Evolutionary conservation across 2,113 vertebrate genomes (phyloP).

Genomic region (Plecturocebus donacophilus): DNA sequence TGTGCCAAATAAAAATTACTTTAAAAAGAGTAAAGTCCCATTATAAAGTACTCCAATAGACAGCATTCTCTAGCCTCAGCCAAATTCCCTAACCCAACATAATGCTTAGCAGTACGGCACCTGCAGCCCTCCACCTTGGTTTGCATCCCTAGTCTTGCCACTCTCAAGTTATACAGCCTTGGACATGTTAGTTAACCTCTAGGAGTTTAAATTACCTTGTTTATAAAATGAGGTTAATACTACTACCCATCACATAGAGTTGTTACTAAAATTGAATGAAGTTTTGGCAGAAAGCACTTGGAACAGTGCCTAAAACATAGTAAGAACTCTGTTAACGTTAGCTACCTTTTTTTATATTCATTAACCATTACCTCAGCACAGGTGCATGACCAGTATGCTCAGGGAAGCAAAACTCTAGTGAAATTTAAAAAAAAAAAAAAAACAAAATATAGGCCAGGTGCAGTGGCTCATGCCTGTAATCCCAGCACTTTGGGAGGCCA

Average conservation of each 20-base stretch:
- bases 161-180: background rate
- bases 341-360: background rate
- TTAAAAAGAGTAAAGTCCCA: background rate
- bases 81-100: background rate
- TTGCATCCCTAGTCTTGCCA: background rate
- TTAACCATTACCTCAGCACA: background rate
- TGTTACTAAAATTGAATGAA: conserved; percentile 26
- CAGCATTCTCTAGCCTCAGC: background rate
- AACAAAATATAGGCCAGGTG: background rate
- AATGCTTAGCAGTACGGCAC: background rate
- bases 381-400: background rate
- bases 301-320: background rate
- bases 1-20: background rate
- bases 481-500: too few relatives aligned
- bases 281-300: background rate
- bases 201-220: background rate
- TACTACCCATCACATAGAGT: background rate
- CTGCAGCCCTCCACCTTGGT: background rate
- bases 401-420: background rate
- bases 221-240: background rate
- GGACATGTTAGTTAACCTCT: background rate
- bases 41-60: background rate
- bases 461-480: too few relatives aligned
- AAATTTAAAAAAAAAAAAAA: conserved; percentile 17
- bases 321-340: background rate